Evolutionary conservation across 2,113 vertebrate genomes (phyloP), one percentile per base, ranked within the genome.

Genomic region (Hipposideros armiger): DNA sequence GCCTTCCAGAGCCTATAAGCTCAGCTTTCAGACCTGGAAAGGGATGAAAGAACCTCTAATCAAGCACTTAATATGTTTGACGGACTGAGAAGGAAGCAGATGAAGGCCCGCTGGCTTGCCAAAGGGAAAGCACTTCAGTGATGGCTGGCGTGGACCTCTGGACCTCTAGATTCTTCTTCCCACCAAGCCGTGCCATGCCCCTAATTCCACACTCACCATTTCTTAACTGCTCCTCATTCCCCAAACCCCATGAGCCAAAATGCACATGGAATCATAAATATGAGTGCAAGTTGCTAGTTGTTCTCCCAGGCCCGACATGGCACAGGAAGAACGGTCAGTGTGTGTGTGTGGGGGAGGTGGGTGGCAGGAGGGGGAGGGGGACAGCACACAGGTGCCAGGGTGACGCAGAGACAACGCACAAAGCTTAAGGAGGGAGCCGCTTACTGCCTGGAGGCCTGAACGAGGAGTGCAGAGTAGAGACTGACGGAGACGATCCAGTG

Each of bases 381-480:
- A 15, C 11, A 0, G 47, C 60, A 1, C 26, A 26, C 5, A 8
- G 11, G 47, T 0, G 0, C 81, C 16, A 0, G 17, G 0, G 47
- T 20, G 64, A 32, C 0, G 0, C 8, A 7, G 8, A 56, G 20
- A n/a, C 0, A 16, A n/a, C 0, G 2, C 11, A 10, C 0, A 3
- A n/a, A 40, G 24, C 17, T 14, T 4, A 3, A 32, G 69, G 28
- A 66, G 15, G 70, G 7, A 4, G 14, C 47, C 42, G 2, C 82
- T 14, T 15, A 13, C 4, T 4, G 36, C 66, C 84, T 16, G 2
- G 28, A 76, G 50, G 42, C 7, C 7, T 0, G 3, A 36, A 16
- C 0, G 1, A 36, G 36, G 28, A 2, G 0, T 76, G 85, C 78
- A 14, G 62, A 13, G 28, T 1, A 42, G 10, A 70, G 17, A 30